phyloP scores from a whole-genome alignment of 1,140 invertebrate species.

The Drosophila arizonae region DNA sequence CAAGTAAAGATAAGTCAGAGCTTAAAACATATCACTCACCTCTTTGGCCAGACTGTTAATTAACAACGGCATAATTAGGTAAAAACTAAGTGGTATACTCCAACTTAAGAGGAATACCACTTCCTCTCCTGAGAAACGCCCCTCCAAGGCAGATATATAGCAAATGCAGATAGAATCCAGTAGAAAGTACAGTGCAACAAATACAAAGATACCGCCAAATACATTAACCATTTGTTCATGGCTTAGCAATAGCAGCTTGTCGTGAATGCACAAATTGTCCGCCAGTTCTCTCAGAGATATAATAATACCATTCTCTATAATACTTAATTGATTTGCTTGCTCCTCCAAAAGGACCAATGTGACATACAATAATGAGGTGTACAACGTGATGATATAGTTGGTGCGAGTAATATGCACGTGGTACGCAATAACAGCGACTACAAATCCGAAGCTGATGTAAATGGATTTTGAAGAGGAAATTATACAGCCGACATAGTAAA shows the following conservation, averaged over 20 bases:
- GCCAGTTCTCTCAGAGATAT: not conserved
- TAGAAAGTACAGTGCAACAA: constrained; percentile 4
- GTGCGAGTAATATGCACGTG: not conserved
- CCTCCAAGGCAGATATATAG: constrained; percentile 6
- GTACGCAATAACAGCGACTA: not conserved
- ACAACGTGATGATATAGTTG: constrained; percentile 11
- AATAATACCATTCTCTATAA: not conserved
- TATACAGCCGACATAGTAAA: not conserved
- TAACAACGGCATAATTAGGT: constrained; percentile 14
- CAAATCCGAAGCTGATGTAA: not conserved
- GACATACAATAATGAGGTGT: constrained; percentile 9
- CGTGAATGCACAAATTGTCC: not conserved
- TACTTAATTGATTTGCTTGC: not conserved
- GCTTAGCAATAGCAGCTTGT: constrained; percentile 29
- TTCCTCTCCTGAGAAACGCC: not conserved
- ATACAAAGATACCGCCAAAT: constrained; percentile 11
- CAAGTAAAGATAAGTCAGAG: too few species aligned
- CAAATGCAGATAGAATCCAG: constrained; percentile 9
- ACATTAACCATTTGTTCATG: constrained; percentile 3
- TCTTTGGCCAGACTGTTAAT: constrained; percentile 9
- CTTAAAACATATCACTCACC: too few species aligned
- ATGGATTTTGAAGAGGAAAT: not conserved
- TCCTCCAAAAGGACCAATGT: constrained; percentile 3
- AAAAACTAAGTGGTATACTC: constrained; percentile 8
- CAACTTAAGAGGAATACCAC: not conserved